These are phyloP conservation scores for Tricholauxania praeusta DNA, from an alignment of 2,888 invertebrate genomes.

Conservation along the genomic window DNA sequence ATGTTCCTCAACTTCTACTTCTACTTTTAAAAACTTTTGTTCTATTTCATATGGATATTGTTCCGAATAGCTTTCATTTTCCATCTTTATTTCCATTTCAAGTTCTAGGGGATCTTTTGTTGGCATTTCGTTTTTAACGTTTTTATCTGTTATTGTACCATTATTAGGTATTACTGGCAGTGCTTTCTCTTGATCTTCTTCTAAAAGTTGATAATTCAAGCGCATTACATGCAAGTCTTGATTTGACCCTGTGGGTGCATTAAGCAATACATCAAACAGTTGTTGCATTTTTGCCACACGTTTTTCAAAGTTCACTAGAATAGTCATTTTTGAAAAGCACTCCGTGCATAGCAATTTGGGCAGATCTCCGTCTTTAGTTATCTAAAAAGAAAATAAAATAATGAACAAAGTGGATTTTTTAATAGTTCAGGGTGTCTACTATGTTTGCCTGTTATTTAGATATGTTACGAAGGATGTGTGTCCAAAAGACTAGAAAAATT, in stretches of 20 bases:
- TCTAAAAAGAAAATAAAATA: conserved; percentile 43
- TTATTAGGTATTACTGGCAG: conserved; percentile 31
- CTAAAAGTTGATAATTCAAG: conserved; percentile 51
- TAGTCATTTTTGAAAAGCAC: conserved; percentile 57
- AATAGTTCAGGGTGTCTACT: too few species aligned
- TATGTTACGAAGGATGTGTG: too few species aligned
- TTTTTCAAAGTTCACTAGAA: conserved; percentile 58
- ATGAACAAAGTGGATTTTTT: not conserved
- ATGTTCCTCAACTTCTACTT: not conserved
- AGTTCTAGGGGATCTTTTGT: conserved; percentile 27
- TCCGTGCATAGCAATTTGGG: conserved; percentile 59
- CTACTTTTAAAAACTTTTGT: not conserved
- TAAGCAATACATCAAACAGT: conserved; percentile 56
- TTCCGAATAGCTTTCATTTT: conserved; percentile 30
- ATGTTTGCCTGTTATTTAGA: too few species aligned
- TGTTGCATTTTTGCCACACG: conserved; percentile 60
- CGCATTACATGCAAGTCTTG: conserved; percentile 41
- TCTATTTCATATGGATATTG: not conserved
- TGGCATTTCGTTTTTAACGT: not conserved
- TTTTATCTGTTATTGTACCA: too few species aligned
- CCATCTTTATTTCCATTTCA: conserved; percentile 44
- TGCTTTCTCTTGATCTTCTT: conserved; percentile 38
- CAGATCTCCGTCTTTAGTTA: conserved; percentile 54
- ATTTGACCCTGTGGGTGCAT: conserved; percentile 1
- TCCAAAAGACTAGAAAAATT: too few species aligned